Percentiles rank a stretch among this genome's conserved stretches.
These are phyloP conservation scores for Myrmophylax atrothorax DNA, from an alignment of 2,113 vertebrate genomes.

Conservation along the genomic window DNA sequence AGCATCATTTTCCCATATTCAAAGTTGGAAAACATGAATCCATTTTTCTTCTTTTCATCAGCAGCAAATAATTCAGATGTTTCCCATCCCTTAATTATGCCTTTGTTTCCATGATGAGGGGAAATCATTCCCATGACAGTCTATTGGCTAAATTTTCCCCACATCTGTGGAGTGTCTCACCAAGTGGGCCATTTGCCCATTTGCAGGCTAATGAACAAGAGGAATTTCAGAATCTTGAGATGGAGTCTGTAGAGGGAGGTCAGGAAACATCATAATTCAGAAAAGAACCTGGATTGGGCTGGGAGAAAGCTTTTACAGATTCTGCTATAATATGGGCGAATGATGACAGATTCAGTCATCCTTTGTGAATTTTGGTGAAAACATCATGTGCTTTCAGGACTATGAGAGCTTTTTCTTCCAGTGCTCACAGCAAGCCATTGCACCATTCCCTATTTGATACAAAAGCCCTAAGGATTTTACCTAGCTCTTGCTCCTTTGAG, in stretches of 20 bases:
- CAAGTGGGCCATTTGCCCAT: background rate
- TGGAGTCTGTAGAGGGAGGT: background rate
- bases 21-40: slow-evolving; percentile 62
- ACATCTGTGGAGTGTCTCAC: slow-evolving; percentile 39
- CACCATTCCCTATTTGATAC: background rate
- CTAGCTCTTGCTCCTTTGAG: background rate
- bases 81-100: slow-evolving; percentile 47
- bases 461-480: background rate
- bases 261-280: background rate
- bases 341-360: background rate
- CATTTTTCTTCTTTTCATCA: slow-evolving; percentile 62
- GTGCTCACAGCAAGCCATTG: background rate
- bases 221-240: background rate
- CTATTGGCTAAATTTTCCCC: slow-evolving; percentile 45
- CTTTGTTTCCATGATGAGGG: slow-evolving; percentile 35
- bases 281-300: background rate
- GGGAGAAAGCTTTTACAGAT: background rate
- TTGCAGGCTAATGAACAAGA: background rate
- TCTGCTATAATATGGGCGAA: background rate
- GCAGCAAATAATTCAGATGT: slow-evolving; percentile 48
- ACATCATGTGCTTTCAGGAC: background rate
- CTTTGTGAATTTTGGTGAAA: background rate
- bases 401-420: background rate
- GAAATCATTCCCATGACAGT: background rate
- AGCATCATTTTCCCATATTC: slow-evolving; percentile 59